A percentile compares a stretch with the other conserved stretches of the same genome.
phyloP scores from a whole-genome alignment of 1,140 invertebrate species.

The Lamellibrachia luymesi region DNA sequence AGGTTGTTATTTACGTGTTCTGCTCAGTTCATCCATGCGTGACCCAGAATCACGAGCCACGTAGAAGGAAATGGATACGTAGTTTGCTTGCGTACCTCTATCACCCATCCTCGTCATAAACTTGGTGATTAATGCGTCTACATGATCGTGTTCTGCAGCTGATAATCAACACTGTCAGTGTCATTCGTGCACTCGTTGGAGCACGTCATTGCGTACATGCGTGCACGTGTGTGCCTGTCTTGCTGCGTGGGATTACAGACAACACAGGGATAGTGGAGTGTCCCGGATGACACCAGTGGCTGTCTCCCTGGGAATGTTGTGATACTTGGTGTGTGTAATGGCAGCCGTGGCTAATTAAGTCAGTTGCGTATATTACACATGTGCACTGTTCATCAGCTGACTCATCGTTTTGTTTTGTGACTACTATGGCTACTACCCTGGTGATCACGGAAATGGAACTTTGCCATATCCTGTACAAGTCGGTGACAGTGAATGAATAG shows the following conservation, averaged over 20 bases:
- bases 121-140: not conserved
- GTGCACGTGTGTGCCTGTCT: not conserved
- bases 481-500: not conserved
- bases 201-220: not conserved
- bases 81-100: not conserved
- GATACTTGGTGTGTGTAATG: not conserved
- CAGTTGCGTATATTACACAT: not conserved
- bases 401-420: not conserved
- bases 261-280: not conserved
- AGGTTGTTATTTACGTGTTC: not conserved
- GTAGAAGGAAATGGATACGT: not conserved
- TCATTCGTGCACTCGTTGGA: not conserved
- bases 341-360: not conserved
- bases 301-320: not conserved
- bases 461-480: not conserved
- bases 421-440: not conserved
- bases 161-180: not conserved
- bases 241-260: not conserved
- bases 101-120: not conserved
- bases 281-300: not conserved
- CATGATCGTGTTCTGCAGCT: not conserved
- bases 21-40: not conserved
- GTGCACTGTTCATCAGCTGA: not conserved
- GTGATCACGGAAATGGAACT: not conserved
- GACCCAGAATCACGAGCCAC: not conserved